Base-by-base conservation (phyloP, 2,797 vertebrate genomes). In the Jordanella pulchra region DNA sequence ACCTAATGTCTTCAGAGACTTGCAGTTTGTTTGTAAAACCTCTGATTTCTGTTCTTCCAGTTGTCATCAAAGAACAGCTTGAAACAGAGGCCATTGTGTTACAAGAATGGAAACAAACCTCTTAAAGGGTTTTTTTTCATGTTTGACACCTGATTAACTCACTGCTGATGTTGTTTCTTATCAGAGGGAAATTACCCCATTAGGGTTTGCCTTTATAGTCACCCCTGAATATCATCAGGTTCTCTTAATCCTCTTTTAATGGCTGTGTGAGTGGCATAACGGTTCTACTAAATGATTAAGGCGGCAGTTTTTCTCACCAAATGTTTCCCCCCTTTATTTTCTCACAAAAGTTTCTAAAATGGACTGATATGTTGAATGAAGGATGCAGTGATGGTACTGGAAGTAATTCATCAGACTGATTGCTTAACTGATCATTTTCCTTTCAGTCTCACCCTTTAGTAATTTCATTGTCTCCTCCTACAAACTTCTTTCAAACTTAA, bases 91-190 rank as follows among this genome's bases (percentile, higher is more conserved):
- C 35, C 67, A 86, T 91, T 90, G 93, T 95, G 87, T 79, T 85
- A 73, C 89, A 84, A 93, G 88, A 92, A 93, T 93, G 90, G 81
- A 93, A 95, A 93, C 88, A 81, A 84, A n/a, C 80, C 88, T 87
- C 87, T 94, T 89, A 77, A 65, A 81, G 73, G 83, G 73, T 71
- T 86, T 90, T 90, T 87, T 91, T 82, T 86, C 69, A 25, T 0
- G 75, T 88, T 91, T 92, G 89, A 87, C 90, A 89, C 90, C 87
- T 94, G 94, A 94, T 94, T 89, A 91, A 93, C 85, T 92, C 89
- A 89, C 68, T 25, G 84, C 79, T 82, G 85, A 83, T 84, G 83
- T 76, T 85, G 87, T 80, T 54, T 58, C 81, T 84, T 88, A 88
- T 87, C 83, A 90, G 71, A 83, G 39, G 85, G 79, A 76, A 73